Base-by-base conservation (phyloP, 2,113 vertebrate genomes). In the Campylorhamphus procurvoides region DNA sequence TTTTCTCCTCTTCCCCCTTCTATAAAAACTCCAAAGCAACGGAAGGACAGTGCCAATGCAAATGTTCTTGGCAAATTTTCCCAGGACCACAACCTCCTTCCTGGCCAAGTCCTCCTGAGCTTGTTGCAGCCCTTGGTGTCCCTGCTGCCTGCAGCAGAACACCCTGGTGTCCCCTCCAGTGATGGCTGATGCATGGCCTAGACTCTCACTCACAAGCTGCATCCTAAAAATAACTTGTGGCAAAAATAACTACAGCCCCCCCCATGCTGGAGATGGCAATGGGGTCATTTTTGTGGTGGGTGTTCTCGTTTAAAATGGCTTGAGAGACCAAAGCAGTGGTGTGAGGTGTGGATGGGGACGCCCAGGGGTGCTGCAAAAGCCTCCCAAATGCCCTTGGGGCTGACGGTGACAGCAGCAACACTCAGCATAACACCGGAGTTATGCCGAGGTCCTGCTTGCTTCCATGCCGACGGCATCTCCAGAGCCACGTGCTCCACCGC, bases 81-180 rank as follows among this genome's bases (percentile, higher is more conserved):
- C 35, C 64, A 77, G 64, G 72, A 77, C 42, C 63, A 81, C 37
- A 85, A 22, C 52, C n/a, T 77, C 25, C 44, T 55, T 69, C 39
- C 50, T 40, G 64, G 33, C 35, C 8, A 35, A 60, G 27, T 22
- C 50, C 13, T 72, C 58, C 49, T 7, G n/a, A 59, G 71, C 35
- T 52, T 28, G 15, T 60, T 78, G 49, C 66, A 82, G 62, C 40
- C 25, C 60, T 19, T 39, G 0, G 2, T 3, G 18, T 28, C 35
- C 47, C 35, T 0, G 0, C 0, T 59, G n/a, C 55, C 72, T 62
- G 20, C 42, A 58, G 59, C 42, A 78, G 28, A 53, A 66, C 5
- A 4, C 18, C 29, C n/a, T 0, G 0, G 23, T 27, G 60, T 5
- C 77, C 63, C 63, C 83, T 46, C 42, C 14, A 2, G 25, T 15